These are phyloP conservation scores for Pelobates cultripes DNA, from an alignment of 2,797 vertebrate genomes.

Conservation along the genomic window DNA sequence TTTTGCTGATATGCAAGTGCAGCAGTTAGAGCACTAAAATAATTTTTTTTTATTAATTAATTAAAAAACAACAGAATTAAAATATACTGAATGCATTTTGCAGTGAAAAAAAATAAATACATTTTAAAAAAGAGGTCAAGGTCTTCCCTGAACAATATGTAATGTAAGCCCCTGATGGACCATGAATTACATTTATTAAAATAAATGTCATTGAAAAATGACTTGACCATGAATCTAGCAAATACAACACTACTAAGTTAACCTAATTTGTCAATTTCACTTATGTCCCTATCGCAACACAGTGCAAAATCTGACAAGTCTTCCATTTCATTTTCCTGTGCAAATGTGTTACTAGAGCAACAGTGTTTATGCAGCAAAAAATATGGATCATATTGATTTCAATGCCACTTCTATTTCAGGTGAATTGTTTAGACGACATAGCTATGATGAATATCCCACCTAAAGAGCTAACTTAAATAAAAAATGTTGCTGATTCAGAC, in stretches of 20 bases:
- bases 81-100: background rate
- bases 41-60: too few relatives aligned
- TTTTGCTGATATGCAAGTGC: too few relatives aligned
- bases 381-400: conserved; percentile 85
- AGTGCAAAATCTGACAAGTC: conserved; percentile 62
- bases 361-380: conserved; percentile 89
- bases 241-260: conserved; percentile 80
- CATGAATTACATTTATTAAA: conserved; percentile 73
- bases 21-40: too few relatives aligned
- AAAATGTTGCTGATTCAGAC: conserved; percentile 81
- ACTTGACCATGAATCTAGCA: conserved; percentile 77
- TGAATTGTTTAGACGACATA: conserved; percentile 86
- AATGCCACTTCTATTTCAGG: conserved; percentile 81
- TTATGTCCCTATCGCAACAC: conserved; percentile 61
- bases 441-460: conserved; percentile 84
- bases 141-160: conserved; percentile 71
- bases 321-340: conserved; percentile 66
- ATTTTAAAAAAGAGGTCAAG: conserved; percentile 71
- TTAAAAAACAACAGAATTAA: background rate
- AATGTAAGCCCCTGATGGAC: conserved; percentile 66
- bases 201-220: conserved; percentile 82
- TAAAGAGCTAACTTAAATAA: conserved; percentile 71
- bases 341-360: conserved; percentile 74
- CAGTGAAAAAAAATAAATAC: too few relatives aligned
- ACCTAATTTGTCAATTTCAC: conserved; percentile 82